Base-by-base conservation (phyloP, 2,113 vertebrate genomes). In the Aythya baeri region DNA sequence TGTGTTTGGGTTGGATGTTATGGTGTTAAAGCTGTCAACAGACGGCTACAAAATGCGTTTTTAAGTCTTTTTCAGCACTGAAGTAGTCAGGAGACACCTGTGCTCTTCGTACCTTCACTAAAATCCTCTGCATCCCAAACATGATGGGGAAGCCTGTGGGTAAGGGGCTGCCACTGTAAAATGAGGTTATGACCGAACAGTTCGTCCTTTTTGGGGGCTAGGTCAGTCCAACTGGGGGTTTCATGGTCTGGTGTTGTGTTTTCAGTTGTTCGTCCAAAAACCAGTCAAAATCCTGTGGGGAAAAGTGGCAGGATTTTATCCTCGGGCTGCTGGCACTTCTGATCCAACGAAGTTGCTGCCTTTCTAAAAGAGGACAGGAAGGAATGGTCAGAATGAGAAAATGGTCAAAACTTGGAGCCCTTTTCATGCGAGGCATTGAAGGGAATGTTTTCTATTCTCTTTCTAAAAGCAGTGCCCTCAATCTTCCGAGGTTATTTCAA, bases 401-500 rank as follows among this genome's bases (percentile, higher is more conserved):
- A 83, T 50, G 57, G 54, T 82, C 65, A 73, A 71, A 86, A 91
- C 68, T 52, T 66, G 34, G 38, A 86, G 58, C 16, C 8, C 15
- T 84, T 92, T 93, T 72, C 44, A 29, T 58, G 34, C 54, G 32
- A 50, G 57, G 50, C 83, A 32, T 58, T 75, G 68, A 74, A 80
- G 70, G 91, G 80, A 81, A 38, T 75, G 70, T 76, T 94, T 90
- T 67, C 65, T 83, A 9, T 78, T 90, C 72, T 75, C 17, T 81
- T 71, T 59, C 34, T 83, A 84, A 94, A 95, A 95, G 83, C 75
- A 88, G 43, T 83, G 65, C 62, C 83, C 86, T 93, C 95, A 87
- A 6, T 94, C 90, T 93, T 86, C 68, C 49, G 73, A 83, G 44
- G 87, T 95, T 77, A 80, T 90, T 96, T 82, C 70, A 86, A 62